Base-by-base conservation (phyloP, 1,140 invertebrate genomes). In the Leptestheria dahalacensis region DNA sequence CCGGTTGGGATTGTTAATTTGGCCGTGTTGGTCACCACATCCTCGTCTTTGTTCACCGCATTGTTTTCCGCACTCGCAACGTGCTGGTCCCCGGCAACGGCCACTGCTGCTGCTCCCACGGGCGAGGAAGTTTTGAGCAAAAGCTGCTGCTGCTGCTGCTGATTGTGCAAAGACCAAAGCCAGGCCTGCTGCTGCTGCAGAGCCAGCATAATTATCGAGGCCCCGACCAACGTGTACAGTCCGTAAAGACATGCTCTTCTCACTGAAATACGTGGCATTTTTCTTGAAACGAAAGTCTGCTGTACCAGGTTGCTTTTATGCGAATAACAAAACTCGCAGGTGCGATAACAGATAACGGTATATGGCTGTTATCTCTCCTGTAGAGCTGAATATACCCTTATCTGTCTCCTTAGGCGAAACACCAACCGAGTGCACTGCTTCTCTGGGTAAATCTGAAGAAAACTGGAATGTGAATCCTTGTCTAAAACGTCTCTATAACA, bases 261-360 rank as follows among this genome's bases (percentile, higher is more conserved):
- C 24, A 61, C 24, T 12, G 53, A 56, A 18, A 61, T 53, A 6
- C 52, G 52, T 28, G 60, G 56, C 60, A 61, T 61, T 48, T 26
- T 61, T 24, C 26, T 12, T 3, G 23, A 11, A 29, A 29, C 21
- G 4, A 55, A 41, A n/a, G n/a, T n/a, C n/a, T n/a, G n/a, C n/a
- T n/a, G n/a, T n/a, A n/a, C n/a, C n/a, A n/a, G 33, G 33, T 15
- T 52, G 12, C 50, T 52, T 20, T 21, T 52, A 20, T 52, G 25
- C 20, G 25, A 25, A 15, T 25, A 52, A 52, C 11, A 11, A 20
- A 52, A 52, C 11, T 11, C 6, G 15, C 33, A 11, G 1, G 11
- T 52, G 20, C 12, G 2, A 15, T 1, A 12, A 23, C 25, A 15
- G 50, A 23, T 52, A 21, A 52, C 20, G 50, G n/a, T n/a, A n/a